Evolutionary conservation across 2,797 vertebrate species (phyloP).

Genomic region (Strix occidentalis): DNA sequence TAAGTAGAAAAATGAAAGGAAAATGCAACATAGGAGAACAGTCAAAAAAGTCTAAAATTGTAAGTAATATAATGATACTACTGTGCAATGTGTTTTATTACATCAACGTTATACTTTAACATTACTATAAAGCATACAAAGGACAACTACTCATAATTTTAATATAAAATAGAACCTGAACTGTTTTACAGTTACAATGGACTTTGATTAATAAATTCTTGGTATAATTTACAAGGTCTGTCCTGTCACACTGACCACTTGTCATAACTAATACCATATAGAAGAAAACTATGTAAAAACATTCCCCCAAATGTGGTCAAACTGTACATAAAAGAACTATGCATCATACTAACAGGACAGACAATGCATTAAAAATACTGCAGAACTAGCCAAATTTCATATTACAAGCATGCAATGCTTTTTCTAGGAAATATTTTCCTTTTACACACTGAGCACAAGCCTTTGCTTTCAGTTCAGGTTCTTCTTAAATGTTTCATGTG

Average conservation of each 20-base stretch:
- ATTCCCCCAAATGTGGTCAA: neutral
- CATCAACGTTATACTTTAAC: neutral
- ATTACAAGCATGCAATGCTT: neutral
- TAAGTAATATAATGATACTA: neutral
- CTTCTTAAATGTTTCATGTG: neutral
- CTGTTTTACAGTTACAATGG: neutral
- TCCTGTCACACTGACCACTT: neutral
- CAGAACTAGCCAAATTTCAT: neutral
- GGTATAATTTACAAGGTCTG: neutral
- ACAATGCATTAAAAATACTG: conserved; percentile 9
- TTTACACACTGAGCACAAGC: neutral
- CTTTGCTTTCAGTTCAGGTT: neutral
- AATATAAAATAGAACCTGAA: neutral
- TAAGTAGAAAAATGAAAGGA: neutral
- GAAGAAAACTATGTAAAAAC: neutral
- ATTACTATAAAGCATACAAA: neutral
- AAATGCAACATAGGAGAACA: neutral
- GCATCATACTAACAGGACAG: neutral
- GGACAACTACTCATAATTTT: neutral
- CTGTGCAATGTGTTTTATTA: neutral
- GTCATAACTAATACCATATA: neutral
- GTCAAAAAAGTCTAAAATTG: neutral
- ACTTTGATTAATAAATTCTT: neutral
- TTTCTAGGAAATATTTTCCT: neutral
- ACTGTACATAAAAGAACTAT: neutral